Evolutionary conservation across 2,113 vertebrate species (phyloP).

Genomic region (Plecotus auritus): DNA sequence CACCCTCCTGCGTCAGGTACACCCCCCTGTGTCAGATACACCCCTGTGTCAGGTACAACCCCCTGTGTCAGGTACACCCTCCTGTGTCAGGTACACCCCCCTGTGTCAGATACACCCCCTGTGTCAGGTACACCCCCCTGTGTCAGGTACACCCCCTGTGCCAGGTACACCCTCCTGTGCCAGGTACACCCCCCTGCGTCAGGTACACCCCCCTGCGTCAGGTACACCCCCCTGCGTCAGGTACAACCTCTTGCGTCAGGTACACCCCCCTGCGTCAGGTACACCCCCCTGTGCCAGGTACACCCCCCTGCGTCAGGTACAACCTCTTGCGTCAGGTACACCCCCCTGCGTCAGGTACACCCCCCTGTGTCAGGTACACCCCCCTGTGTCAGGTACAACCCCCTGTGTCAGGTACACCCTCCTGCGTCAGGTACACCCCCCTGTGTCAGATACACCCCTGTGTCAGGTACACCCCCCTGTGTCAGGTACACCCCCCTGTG

Average conservation of each 20-base stretch:
- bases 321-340: too few species aligned
- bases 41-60: not conserved
- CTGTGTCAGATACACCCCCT: too few species aligned
- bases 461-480: not conserved
- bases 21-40: too few species aligned
- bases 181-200: not conserved
- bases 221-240: not conserved
- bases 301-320: too few species aligned
- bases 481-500: not conserved
- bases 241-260: too few species aligned
- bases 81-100: not conserved
- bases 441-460: too few species aligned
- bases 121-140: not conserved
- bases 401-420: not conserved
- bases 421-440: not conserved
- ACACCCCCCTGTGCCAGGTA: not conserved
- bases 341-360: not conserved
- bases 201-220: not conserved
- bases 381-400: too few species aligned
- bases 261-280: not conserved
- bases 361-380: not conserved
- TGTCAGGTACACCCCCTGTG: not conserved
- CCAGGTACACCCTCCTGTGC: too few species aligned
- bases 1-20: not conserved
- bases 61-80: not conserved